Conservation (phyloP, 2,888 invertebrate genomes). For the Pasiphila rectangulata region DNA sequence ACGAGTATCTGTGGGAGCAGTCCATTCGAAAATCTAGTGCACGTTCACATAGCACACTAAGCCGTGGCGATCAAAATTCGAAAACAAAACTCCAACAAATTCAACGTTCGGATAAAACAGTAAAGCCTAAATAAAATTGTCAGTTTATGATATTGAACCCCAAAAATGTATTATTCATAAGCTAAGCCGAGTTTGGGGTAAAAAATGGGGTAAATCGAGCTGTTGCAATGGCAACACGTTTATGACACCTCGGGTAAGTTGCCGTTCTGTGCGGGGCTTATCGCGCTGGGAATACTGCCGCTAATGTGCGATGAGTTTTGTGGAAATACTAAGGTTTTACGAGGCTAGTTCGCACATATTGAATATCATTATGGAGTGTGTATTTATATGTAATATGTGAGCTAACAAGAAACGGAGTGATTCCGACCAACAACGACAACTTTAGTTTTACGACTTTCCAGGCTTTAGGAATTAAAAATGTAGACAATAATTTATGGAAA, state of each 20-base stretch:
- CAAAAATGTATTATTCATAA: conserved; percentile 24
- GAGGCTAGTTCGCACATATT: neutral
- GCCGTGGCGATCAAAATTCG: neutral
- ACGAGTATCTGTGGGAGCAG: no score
- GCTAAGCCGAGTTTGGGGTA: conserved; percentile 12
- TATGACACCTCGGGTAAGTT: conserved; percentile 13
- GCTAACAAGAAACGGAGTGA: no score
- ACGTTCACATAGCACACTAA: no score
- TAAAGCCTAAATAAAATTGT: conserved; percentile 9
- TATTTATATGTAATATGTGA: no score
- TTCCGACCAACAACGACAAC: no score
- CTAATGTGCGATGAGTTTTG: conserved; percentile 1
- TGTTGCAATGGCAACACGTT: conserved; percentile 15
- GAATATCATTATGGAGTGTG: neutral
- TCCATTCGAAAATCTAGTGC: no score
- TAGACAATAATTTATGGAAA: no score
- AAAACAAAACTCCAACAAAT: no score
- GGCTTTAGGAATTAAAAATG: no score
- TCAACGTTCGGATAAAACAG: neutral
- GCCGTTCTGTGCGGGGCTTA: conserved; percentile 4
- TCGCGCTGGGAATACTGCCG: conserved; percentile 4
- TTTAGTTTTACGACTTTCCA: no score
- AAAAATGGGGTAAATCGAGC: conserved; percentile 26
- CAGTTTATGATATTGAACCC: conserved; percentile 16
- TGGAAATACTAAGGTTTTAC: neutral